Percentiles rank a stretch among this genome's conserved stretches.
Evolutionary conservation across 2,888 invertebrate genomes (phyloP).

Genomic region (Phyllotreta cruciferae): DNA sequence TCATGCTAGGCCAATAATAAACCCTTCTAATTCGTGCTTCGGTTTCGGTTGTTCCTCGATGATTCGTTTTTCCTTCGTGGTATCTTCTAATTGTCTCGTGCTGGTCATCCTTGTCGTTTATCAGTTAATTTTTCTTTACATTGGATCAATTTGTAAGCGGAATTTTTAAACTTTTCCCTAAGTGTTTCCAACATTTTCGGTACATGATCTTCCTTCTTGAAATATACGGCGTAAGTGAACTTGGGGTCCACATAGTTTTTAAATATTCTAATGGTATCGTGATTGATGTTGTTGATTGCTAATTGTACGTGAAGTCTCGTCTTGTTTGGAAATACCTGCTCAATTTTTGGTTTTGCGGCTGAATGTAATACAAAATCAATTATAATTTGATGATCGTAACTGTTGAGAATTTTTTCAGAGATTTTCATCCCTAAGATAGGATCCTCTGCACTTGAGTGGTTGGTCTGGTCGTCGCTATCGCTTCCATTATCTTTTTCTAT

Average conservation of each 20-base stretch:
- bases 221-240: not conserved
- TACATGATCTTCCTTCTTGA: not conserved
- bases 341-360: too few species aligned
- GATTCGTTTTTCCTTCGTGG: constrained; percentile 11
- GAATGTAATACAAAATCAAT: not conserved
- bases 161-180: not conserved
- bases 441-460: constrained; percentile 9
- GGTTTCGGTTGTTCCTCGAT: constrained; percentile 7
- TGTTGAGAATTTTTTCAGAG: not conserved
- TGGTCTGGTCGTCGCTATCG: not conserved
- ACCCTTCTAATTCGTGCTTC: too few species aligned
- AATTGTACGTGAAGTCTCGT: too few species aligned
- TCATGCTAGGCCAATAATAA: too few species aligned
- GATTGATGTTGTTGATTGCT: too few species aligned
- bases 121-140: not conserved
- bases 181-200: not conserved
- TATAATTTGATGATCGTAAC: not conserved
- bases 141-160: not conserved
- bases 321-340: too few species aligned
- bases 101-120: not conserved
- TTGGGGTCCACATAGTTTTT: not conserved
- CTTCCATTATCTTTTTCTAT: too few species aligned
- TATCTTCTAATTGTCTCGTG: constrained; percentile 4
- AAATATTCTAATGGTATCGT: too few species aligned
- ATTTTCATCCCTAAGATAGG: constrained; percentile 5